Conservation (phyloP, 1,140 invertebrate genomes). For the Cyclina sinensis region DNA sequence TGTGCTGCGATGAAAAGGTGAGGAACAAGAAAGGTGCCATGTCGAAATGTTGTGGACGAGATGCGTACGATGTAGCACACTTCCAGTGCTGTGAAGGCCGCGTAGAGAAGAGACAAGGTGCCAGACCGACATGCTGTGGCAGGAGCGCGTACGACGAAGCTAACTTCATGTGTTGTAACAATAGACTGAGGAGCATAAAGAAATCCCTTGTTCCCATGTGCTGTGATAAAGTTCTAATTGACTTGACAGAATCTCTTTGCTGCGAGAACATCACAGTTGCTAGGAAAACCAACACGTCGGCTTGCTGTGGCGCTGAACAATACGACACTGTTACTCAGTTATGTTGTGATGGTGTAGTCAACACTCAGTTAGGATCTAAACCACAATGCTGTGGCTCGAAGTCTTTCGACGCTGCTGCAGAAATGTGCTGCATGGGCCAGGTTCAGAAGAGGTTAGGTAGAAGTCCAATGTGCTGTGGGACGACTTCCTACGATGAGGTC, state of each 20-base stretch:
- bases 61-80: conserved; percentile 58
- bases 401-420: conserved; percentile 49
- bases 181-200: conserved; percentile 38
- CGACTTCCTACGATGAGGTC: conserved; percentile 43
- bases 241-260: conserved; percentile 29
- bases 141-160: conserved; percentile 51
- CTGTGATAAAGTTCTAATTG: conserved; percentile 53
- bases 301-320: conserved; percentile 56
- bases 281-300: conserved; percentile 41
- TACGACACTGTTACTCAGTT: conserved; percentile 48
- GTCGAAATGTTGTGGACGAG: conserved; percentile 62
- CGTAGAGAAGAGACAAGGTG: conserved; percentile 58
- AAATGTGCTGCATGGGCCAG: conserved; percentile 56
- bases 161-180: conserved; percentile 54
- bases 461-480: conserved; percentile 55
- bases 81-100: conserved; percentile 62
- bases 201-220: conserved; percentile 50
- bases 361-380: conserved; percentile 39
- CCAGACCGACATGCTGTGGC: conserved; percentile 51
- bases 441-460: conserved; percentile 50
- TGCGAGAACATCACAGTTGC: conserved; percentile 58
- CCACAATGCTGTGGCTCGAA: conserved; percentile 58
- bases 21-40: conserved; percentile 50
- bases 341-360: conserved; percentile 56
- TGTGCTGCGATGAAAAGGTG: conserved; percentile 54